Percentiles rank a stretch among this genome's conserved stretches.
phyloP scores from a whole-genome alignment of 2,113 vertebrate species.

The Rissa tridactyla region DNA sequence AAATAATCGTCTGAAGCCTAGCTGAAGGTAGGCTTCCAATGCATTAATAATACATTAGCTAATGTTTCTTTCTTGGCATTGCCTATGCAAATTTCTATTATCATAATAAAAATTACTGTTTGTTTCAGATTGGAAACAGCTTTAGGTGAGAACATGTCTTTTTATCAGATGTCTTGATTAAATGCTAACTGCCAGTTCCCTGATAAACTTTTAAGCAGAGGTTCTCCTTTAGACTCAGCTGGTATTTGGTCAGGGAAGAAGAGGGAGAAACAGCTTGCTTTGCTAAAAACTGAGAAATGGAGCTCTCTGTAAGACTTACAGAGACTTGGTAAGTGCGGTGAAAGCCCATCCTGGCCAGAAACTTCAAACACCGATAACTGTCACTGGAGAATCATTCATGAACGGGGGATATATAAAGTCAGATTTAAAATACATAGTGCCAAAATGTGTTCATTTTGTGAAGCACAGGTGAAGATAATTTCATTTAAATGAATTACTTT shows the following conservation, averaged over 20 bases:
- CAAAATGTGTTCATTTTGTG: background rate
- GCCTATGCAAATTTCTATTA: slow-evolving; percentile 39
- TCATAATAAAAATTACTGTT: slow-evolving; percentile 31
- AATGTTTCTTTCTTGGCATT: slow-evolving; percentile 22
- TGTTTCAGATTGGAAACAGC: slow-evolving; percentile 26
- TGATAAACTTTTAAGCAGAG: background rate
- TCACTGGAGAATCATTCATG: background rate
- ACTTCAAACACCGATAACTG: background rate
- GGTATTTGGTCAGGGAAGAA: background rate
- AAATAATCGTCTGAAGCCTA: slow-evolving; percentile 46
- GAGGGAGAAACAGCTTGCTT: background rate
- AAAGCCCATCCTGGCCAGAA: background rate
- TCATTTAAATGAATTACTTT: background rate
- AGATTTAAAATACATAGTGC: background rate
- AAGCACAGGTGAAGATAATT: background rate
- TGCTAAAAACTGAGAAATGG: background rate
- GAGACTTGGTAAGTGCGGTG: background rate
- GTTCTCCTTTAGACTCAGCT: background rate
- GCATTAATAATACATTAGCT: slow-evolving; percentile 52
- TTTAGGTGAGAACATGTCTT: background rate
- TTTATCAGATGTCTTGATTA: background rate
- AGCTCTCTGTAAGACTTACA: background rate
- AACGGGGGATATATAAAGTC: background rate
- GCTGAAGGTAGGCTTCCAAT: slow-evolving; percentile 36
- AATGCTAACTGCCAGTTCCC: background rate